Percentiles rank a stretch among this genome's conserved stretches.
Conservation (phyloP, 2,797 vertebrate species). For the Gambusia yucatana region DNA sequence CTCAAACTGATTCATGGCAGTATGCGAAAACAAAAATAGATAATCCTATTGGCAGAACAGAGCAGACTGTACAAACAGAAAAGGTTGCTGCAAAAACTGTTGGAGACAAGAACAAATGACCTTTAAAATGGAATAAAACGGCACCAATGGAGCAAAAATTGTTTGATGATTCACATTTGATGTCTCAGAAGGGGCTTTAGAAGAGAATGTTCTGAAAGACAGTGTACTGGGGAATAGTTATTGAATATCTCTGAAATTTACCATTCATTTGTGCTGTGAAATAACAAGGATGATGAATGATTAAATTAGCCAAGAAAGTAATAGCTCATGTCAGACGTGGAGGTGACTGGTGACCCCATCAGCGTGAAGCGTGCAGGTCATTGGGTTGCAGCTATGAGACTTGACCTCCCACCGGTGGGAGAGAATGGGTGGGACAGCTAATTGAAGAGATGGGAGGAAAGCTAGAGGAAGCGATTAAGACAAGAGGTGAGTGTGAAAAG, state of each 20-base stretch:
- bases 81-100: conserved; percentile 26
- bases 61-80: conserved; percentile 25
- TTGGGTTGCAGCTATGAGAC: background rate
- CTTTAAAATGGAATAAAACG: conserved; percentile 46
- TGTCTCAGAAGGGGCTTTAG: conserved; percentile 10
- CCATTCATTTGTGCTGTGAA: conserved; percentile 18
- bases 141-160: conserved; percentile 29
- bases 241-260: conserved; percentile 16
- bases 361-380: conserved; percentile 12
- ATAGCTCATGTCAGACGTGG: conserved; percentile 26
- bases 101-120: conserved; percentile 30
- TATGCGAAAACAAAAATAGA: conserved; percentile 26
- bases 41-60: conserved; percentile 11
- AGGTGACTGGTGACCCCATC: conserved; percentile 38
- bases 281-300: conserved; percentile 10
- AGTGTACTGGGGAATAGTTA: conserved; percentile 11
- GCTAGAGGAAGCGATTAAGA: conserved; percentile 22
- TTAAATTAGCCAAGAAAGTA: conserved; percentile 18
- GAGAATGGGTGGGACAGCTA: conserved; percentile 39
- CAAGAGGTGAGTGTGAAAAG: conserved; percentile 41
- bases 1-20: conserved; percentile 17
- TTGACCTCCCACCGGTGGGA: background rate
- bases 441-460: conserved; percentile 37
- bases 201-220: conserved; percentile 32
- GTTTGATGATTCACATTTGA: conserved; percentile 41